Evolutionary conservation across 2,113 vertebrate genomes (phyloP).

Genomic region (Pseudolaguvia tuberculata): DNA sequence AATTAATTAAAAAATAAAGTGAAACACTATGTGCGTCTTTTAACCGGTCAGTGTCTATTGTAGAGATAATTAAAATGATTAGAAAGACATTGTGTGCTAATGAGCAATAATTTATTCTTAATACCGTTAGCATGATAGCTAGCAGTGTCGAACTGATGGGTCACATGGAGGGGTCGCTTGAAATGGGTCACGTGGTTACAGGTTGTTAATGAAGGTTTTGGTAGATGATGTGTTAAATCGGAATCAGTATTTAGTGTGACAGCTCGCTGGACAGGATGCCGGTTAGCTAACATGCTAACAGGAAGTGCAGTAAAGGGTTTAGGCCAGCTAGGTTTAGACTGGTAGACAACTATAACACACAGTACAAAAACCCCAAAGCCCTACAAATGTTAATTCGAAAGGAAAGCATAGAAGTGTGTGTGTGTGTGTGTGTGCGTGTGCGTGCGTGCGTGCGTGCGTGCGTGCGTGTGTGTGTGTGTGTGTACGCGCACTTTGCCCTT

Average conservation of each 20-base stretch:
- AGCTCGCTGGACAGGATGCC: neutral
- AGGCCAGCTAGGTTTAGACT: too few species aligned
- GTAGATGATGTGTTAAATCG: neutral
- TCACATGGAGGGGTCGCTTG: neutral
- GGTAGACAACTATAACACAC: neutral
- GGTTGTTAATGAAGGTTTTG: too few species aligned
- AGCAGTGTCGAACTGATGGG: neutral
- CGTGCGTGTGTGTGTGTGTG: too few species aligned
- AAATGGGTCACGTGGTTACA: neutral
- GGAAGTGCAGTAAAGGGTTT: neutral
- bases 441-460: too few species aligned
- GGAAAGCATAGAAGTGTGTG: too few species aligned
- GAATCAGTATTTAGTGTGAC: too few species aligned
- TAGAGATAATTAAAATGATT: neutral
- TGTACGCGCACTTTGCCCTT: neutral
- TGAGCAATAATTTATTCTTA: neutral
- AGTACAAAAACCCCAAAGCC: too few species aligned
- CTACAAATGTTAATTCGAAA: too few species aligned
- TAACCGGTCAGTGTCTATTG: neutral
- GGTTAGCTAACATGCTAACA: constrained; percentile 22
- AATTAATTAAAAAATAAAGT: too few species aligned
- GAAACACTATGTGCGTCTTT: neutral
- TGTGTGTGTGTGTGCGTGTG: too few species aligned
- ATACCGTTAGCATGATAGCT: neutral
- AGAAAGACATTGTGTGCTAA: neutral